These are phyloP conservation scores for Myopa tessellatipennis DNA, from an alignment of 2,888 invertebrate species.

Conservation along the genomic window DNA sequence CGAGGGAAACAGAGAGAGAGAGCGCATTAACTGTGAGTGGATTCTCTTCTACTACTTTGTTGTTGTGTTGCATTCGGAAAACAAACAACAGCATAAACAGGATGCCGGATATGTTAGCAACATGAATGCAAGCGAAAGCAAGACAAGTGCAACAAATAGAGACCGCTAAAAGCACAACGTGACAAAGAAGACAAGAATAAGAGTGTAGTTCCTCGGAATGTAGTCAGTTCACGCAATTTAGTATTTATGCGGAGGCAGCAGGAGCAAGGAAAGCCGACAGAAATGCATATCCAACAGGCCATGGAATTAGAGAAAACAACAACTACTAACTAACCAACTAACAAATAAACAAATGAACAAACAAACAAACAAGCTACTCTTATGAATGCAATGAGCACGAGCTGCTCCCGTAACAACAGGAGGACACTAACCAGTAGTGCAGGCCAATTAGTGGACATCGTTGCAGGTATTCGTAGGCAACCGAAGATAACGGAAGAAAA, in stretches of 20 bases:
- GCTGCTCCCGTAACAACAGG: neutral
- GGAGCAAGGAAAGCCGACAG: conserved; percentile 9
- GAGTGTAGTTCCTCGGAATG: conserved; percentile 23
- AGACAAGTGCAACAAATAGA: conserved; percentile 27
- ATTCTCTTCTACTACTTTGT: neutral
- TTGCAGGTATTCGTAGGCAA: conserved; percentile 8
- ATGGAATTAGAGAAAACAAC: conserved; percentile 20
- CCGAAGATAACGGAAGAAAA: neutral
- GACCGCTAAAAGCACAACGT: conserved; percentile 20
- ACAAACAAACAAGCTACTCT: neutral
- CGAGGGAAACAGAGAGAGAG: neutral
- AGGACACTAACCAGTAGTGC: conserved; percentile 20
- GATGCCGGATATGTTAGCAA: conserved; percentile 39
- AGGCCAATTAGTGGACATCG: conserved; percentile 44
- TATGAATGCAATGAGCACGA: neutral
- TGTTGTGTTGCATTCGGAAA: neutral
- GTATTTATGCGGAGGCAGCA: conserved; percentile 43
- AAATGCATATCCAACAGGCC: conserved; percentile 26
- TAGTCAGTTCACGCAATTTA: conserved; percentile 43
- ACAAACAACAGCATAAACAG: conserved; percentile 40
- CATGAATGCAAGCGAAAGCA: conserved; percentile 17
- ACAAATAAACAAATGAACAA: neutral
- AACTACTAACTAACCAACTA: neutral
- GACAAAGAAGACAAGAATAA: neutral
- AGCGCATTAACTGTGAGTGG: neutral